Conservation (phyloP, 2,797 vertebrate genomes). For the Channallabes apus region DNA sequence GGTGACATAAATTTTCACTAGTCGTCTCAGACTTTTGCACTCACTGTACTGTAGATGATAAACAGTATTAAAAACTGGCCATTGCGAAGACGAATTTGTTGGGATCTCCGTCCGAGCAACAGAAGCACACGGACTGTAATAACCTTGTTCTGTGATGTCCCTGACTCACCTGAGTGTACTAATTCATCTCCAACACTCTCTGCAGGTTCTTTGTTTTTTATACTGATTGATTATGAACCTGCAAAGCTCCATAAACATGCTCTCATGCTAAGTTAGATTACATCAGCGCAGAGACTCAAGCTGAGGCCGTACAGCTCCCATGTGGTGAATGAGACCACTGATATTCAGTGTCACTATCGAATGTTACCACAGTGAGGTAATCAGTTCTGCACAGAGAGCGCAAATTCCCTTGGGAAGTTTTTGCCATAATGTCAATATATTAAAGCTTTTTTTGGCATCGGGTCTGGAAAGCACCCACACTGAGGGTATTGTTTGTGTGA, state of each 20-base stretch:
- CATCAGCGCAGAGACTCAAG: conserved; percentile 26
- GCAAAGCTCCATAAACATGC: background rate
- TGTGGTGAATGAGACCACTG: conserved; percentile 42
- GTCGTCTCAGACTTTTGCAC: background rate
- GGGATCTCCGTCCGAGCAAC: background rate
- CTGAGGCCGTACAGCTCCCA: conserved; percentile 25
- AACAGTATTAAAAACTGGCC: background rate
- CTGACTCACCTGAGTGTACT: conserved; percentile 4
- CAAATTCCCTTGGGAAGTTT: conserved; percentile 34
- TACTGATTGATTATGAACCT: conserved; percentile 13
- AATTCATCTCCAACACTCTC: conserved; percentile 1
- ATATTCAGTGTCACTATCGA: conserved; percentile 33
- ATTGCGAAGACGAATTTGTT: background rate
- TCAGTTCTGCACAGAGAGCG: conserved; percentile 17
- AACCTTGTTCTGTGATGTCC: background rate
- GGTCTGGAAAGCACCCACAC: conserved; percentile 22
- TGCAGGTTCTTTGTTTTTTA: conserved; percentile 7
- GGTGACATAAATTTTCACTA: background rate
- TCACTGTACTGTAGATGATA: background rate
- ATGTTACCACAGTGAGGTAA: conserved; percentile 47
- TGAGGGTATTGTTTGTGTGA: conserved; percentile 18
- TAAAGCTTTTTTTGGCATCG: conserved; percentile 25
- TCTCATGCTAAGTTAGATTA: conserved; percentile 22
- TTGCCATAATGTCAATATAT: conserved; percentile 37
- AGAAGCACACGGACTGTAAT: background rate